Conservation (phyloP, 2,888 invertebrate genomes). For the Drosophila imparisetae region DNA sequence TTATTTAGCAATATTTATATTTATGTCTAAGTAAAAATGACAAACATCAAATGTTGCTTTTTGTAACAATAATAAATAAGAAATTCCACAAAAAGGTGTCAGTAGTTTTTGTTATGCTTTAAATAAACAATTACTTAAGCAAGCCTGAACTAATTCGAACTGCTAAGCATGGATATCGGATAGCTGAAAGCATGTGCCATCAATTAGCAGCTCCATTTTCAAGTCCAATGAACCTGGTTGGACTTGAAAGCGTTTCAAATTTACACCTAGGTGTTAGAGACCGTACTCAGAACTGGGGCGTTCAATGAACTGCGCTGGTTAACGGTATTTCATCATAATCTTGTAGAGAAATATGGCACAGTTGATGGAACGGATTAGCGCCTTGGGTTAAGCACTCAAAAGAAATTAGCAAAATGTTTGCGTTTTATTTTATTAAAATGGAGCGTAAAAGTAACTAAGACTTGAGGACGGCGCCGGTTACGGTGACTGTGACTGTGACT, state of each 20-base stretch:
- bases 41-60: background rate
- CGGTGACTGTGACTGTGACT: slow-evolving; percentile 1
- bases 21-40: background rate
- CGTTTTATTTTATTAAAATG: slow-evolving; percentile 28
- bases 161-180: background rate
- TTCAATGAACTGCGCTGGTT: slow-evolving; percentile 63
- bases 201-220: slow-evolving; percentile 51
- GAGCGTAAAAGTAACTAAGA: slow-evolving; percentile 11
- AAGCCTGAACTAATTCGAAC: slow-evolving; percentile 12
- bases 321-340: slow-evolving; percentile 49
- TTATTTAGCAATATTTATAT: background rate
- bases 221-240: slow-evolving; percentile 48
- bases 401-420: slow-evolving; percentile 67
- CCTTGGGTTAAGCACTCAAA: slow-evolving; percentile 51
- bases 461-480: background rate
- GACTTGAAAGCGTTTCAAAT: slow-evolving; percentile 18
- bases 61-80: background rate
- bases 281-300: slow-evolving; percentile 15
- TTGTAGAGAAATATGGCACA: slow-evolving; percentile 45
- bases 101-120: background rate
- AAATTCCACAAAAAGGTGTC: background rate
- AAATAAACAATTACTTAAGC: background rate
- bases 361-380: slow-evolving; percentile 68
- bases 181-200: slow-evolving; percentile 24
- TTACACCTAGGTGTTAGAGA: slow-evolving; percentile 52